Evolutionary conservation across 2,113 vertebrate genomes (phyloP), one percentile per base, ranked within the genome.

Genomic region (Enhydra lutris): DNA sequence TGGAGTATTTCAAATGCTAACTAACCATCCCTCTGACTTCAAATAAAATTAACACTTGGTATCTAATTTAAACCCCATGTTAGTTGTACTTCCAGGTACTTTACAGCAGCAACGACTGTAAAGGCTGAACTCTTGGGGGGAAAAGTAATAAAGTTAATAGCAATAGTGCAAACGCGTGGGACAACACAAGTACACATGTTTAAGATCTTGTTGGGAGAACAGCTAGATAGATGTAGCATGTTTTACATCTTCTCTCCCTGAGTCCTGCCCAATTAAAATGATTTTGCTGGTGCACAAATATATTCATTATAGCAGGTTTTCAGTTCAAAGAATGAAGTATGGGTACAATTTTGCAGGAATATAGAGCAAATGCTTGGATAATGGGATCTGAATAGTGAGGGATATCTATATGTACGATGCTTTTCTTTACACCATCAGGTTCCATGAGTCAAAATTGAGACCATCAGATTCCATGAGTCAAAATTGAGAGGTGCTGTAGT

Each of bases 1-100:
- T 95, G 80, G 83, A 84, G 63, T 84, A 88, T 96, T 98, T 97
- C 95, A 97, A 34, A 97, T 97, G 91, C 86, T 94, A 97, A 97
- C 86, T 80, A 97, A 90, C 80, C 82, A 63, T 82, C 29, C 50
- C n/a, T 86, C 85, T 86, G 78, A 95, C 73, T 95, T 96, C 67
- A 93, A 82, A 90, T 91, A 85, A 96, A 96, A 97, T 91, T 39
- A 89, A 92, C 31, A 82, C 52, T 89, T 97, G n/a, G 78, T 84
- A 69, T 91, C 34, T 81, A 81, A 88, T 89, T 88, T 95, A 94
- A 81, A 89, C 50, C 47, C 36, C 42, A 80, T 57, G 47, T 92
- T 88, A 21, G 8, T 42, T 81, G 50, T 88, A 15, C 61, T 55
- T 42, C 67, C 63, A 81, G 34, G 10, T 12, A 82, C 20, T 88